phyloP scores from a whole-genome alignment of 2,113 vertebrate species.

The Petaurus breviceps region DNA sequence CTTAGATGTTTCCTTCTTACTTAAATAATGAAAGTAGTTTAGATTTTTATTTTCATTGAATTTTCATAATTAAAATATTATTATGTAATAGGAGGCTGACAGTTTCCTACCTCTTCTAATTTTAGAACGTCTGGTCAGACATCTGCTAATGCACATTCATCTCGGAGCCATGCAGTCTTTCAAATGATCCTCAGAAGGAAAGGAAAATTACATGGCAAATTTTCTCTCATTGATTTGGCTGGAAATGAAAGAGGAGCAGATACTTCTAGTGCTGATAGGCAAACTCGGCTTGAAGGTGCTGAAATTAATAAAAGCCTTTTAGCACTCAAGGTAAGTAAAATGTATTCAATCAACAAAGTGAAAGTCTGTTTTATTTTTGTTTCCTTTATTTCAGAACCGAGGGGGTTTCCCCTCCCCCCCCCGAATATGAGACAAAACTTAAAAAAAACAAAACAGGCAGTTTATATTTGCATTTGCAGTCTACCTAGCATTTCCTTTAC shows the following conservation, averaged over 20 bases:
- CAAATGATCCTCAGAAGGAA: constrained; percentile 96
- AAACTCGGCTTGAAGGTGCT: constrained; percentile 96
- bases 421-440: constrained; percentile 25
- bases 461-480: constrained; percentile 44
- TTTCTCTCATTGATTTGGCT: constrained; percentile 98
- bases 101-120: constrained; percentile 46
- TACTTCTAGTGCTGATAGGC: constrained; percentile 96
- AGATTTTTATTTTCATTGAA: background rate
- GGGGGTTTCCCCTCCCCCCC: background rate
- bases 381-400: constrained; percentile 27
- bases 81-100: background rate
- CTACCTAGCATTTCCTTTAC: constrained; percentile 4
- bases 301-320: constrained; percentile 99
- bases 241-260: constrained; percentile 98
- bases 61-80: background rate
- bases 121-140: constrained; percentile 97
- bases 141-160: constrained; percentile 97
- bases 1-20: background rate
- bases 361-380: constrained; percentile 50
- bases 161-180: constrained; percentile 97
- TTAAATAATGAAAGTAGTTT: constrained; percentile 49
- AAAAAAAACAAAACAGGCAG: constrained; percentile 14
- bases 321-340: constrained; percentile 93
- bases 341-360: constrained; percentile 53
- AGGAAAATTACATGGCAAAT: constrained; percentile 98